Evolutionary conservation across 2,113 vertebrate genomes (phyloP), one percentile per base, ranked within the genome.

Genomic region (Catharus bicknelli): DNA sequence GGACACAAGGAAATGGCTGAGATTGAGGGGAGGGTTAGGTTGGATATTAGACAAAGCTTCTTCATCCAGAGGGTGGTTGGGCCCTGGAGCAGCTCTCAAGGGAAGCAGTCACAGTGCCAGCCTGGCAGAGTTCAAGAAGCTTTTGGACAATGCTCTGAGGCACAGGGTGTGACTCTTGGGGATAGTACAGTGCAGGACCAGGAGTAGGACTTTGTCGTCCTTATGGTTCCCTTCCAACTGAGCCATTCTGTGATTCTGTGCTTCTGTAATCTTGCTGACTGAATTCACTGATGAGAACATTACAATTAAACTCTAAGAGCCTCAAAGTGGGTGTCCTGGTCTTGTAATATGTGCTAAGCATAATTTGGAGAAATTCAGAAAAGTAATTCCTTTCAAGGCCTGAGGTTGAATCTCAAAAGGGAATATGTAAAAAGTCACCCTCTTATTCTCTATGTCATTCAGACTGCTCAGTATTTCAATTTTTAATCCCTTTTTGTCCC

Each of bases 381-480:
- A 92, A 82, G 38, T 57, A 90, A 80, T 75, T 90, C 82, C 54
- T 80, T 95, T 93, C 86, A 92, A 92, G 88, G 95, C 34, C 73
- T 77, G 68, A 94, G 64, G 64, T 16, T 86, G 58, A 96, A 70
- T 84, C 55, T 90, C 55, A 81, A 94, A 96, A 90, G 51, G 58
- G 61, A 96, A 95, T 64, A 50, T n/a, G 38, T 67, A 87, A 89
- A 92, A 84, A 66, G 50, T 47, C 42, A 73, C 14, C 7, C 50
- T 92, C 50, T 89, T 69, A 64, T 50, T 93, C 77, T 90, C 29
- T 26, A 32, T 86, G 77, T 84, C 55, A 91, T 16, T 25, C 21
- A 94, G 80, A 61, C n/a, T 86, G 63, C 90, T 96, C 66, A 91
- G 62, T 32, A 77, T 67, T 95, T 95, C 90, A 93, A 80, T 77